phyloP scores from a whole-genome alignment of 2,797 vertebrate genomes.

The Squalus acanthias region DNA sequence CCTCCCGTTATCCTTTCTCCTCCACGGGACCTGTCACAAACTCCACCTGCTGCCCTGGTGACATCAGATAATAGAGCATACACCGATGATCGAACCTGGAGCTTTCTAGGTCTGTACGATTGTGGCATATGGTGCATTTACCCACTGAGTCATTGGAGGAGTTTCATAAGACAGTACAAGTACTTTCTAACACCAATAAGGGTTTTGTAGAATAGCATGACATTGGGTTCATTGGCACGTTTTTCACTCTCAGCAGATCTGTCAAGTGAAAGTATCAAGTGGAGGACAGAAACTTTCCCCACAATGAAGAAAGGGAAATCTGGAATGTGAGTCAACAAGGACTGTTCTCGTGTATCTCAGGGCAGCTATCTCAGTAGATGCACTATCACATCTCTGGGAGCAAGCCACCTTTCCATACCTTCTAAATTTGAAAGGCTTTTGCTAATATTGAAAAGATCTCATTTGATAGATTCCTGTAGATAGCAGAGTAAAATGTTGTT shows the following conservation, averaged over 20 bases:
- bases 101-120: background rate
- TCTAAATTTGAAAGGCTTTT: background rate
- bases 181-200: background rate
- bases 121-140: background rate
- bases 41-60: too few relatives aligned
- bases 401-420: background rate
- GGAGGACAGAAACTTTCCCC: background rate
- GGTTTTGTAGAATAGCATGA: background rate
- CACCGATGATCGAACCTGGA: background rate
- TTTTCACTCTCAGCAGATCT: background rate
- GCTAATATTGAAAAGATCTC: background rate
- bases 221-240: background rate
- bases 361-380: background rate
- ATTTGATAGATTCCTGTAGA: background rate
- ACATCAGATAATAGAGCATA: too few relatives aligned
- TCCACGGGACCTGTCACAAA: too few relatives aligned
- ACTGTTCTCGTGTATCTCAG: background rate
- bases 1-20: too few relatives aligned
- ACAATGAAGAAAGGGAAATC: background rate
- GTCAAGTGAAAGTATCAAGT: background rate
- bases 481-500: background rate
- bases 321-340: background rate
- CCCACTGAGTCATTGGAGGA: background rate
- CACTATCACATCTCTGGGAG: background rate
- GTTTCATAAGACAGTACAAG: background rate